These are phyloP conservation scores for Magallana gigas DNA, from an alignment of 1,140 invertebrate genomes.

Conservation along the genomic window DNA sequence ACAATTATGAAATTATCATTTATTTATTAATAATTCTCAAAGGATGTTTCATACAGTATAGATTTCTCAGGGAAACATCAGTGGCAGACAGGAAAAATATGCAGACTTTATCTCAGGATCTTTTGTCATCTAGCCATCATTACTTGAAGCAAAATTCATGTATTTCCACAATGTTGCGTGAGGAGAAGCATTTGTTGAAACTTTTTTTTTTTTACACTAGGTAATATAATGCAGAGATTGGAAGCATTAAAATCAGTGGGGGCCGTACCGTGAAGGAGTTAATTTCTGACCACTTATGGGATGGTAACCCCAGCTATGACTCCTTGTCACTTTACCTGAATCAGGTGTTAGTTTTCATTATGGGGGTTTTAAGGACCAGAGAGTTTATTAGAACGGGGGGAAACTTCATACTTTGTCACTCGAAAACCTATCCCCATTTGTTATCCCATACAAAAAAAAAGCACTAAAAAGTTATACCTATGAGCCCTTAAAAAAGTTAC, in stretches of 20 bases:
- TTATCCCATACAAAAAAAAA: too few species aligned
- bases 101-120: not conserved
- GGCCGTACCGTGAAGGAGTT: conserved; percentile 8
- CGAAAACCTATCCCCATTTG: not conserved
- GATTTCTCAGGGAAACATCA: not conserved
- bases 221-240: conserved; percentile 24
- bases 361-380: not conserved
- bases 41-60: not conserved
- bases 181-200: conserved; percentile 21
- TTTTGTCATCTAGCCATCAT: not conserved
- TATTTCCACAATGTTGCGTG: conserved; percentile 23
- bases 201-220: not conserved
- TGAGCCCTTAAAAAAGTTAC: too few species aligned
- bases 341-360: not conserved
- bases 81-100: not conserved
- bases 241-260: not conserved
- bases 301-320: conserved; percentile 2
- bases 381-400: not conserved
- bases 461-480: too few species aligned
- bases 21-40: not conserved
- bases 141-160: not conserved
- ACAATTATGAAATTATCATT: not conserved
- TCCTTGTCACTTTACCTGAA: conserved; percentile 14
- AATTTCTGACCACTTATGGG: conserved; percentile 8
- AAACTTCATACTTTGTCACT: not conserved